These are phyloP conservation scores for Meriones unguiculatus DNA, from an alignment of 2,113 vertebrate genomes.

Conservation along the genomic window DNA sequence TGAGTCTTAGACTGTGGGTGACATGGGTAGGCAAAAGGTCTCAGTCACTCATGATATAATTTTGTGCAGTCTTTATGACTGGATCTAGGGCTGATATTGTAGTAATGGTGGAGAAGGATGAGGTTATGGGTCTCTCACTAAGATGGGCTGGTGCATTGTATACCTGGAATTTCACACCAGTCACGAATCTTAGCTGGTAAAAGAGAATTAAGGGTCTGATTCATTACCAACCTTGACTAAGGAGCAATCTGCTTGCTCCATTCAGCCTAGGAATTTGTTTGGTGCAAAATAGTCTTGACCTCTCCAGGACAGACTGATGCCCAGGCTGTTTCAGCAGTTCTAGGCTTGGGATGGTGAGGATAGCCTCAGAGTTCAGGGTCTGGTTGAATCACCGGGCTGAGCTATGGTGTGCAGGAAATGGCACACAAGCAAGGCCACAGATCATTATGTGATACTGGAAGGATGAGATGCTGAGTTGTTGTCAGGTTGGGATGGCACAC, in stretches of 20 bases:
- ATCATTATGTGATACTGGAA: background rate
- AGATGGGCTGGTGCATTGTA: background rate
- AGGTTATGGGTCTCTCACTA: background rate
- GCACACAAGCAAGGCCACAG: background rate
- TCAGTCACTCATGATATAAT: background rate
- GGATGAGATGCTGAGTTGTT: background rate
- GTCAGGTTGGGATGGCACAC: background rate
- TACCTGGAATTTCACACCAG: background rate
- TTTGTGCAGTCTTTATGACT: background rate
- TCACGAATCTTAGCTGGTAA: background rate
- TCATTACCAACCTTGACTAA: background rate
- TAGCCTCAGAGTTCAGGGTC: background rate
- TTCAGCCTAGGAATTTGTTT: background rate
- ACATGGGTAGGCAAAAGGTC: background rate
- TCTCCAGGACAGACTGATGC: background rate
- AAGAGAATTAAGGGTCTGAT: background rate
- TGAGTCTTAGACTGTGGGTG: background rate
- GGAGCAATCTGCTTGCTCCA: background rate
- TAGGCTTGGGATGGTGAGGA: background rate
- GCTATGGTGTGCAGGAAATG: background rate
- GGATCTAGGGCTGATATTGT: background rate
- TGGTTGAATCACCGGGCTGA: background rate
- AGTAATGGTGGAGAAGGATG: background rate
- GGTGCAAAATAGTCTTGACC: background rate
- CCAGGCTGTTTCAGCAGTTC: background rate